Base-by-base conservation (phyloP, 2,797 vertebrate genomes). In the Cuculus canorus region DNA sequence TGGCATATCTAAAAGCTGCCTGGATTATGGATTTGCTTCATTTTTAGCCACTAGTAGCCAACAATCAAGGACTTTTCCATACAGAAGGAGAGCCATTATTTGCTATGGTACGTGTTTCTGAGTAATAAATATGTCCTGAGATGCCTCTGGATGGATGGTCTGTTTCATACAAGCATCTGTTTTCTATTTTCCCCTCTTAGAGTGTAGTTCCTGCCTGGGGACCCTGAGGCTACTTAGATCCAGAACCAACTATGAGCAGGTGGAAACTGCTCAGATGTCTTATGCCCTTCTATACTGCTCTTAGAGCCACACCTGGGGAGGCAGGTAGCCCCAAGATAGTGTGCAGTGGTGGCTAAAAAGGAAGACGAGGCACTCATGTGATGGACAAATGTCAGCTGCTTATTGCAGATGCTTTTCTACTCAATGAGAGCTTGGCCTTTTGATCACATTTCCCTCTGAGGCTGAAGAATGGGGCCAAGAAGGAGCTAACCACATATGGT, bases 41-140 rank as follows among this genome's bases (percentile, higher is more conserved):
- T 41, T 92, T 91, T 73, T 50, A 88, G 91, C 63, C 73, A 43
- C 90, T 93, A 60, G 48, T 95, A 94, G 69, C 84, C 91, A 96
- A 85, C 39, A 65, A 91, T 82, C 93, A 94, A 86, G 93, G 80
- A 28, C 33, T 93, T 95, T 94, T 94, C 70, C 70, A 28, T 77
- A 43, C n/a, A 63, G 54, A 77, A 88, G 7, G 35, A 90, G 30
- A 39, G 9, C 48, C 35, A 37, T 60, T 28, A 73, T 80, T 91
- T 84, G 80, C 66, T 77, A 63, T 77, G 70, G 43, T 70, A 43
- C 37, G 10, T 88, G 86, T 56, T 88, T 48, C 75, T 90, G 73
- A 69, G 39, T 87, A 92, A 88, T 57, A 71, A 88, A 28, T 82
- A 56, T 48, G 86, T 91, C 95, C 95, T 78, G 79, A 91, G 57